A percentile compares a stretch with the other conserved stretches of the same genome.
Conservation (phyloP, 2,113 vertebrate species). For the Mugil cephalus region DNA sequence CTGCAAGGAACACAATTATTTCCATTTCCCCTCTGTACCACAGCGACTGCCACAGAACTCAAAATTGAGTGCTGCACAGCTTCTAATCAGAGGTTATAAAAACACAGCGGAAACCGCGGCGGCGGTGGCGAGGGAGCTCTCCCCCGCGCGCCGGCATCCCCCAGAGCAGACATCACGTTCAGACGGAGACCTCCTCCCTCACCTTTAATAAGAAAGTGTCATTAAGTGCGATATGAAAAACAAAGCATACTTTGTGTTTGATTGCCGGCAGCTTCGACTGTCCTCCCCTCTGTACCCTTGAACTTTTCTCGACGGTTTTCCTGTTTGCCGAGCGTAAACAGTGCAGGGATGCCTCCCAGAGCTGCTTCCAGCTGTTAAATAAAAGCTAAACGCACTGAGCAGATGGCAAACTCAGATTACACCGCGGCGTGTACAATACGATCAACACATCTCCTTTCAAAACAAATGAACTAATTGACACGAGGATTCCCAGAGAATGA, state of each 20-base stretch:
- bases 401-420: slow-evolving; percentile 6
- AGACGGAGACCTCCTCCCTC: slow-evolving; percentile 70
- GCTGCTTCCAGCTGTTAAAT: slow-evolving; percentile 11
- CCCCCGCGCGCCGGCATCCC: slow-evolving; percentile 48
- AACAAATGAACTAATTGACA: background rate
- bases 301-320: slow-evolving; percentile 60
- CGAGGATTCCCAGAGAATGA: background rate
- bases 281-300: slow-evolving; percentile 37
- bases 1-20: slow-evolving; percentile 83
- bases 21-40: slow-evolving; percentile 71
- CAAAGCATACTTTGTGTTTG: slow-evolving; percentile 61
- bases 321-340: slow-evolving; percentile 42
- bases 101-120: slow-evolving; percentile 69
- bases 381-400: slow-evolving; percentile 9
- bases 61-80: slow-evolving; percentile 77
- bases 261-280: slow-evolving; percentile 46
- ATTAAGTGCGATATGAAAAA: slow-evolving; percentile 69
- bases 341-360: slow-evolving; percentile 13
- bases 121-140: slow-evolving; percentile 46
- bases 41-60: slow-evolving; percentile 69
- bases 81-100: slow-evolving; percentile 84
- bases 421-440: background rate
- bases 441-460: slow-evolving; percentile 1
- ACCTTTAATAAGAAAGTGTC: slow-evolving; percentile 80
- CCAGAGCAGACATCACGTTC: slow-evolving; percentile 60